A percentile compares a stretch with the other conserved stretches of the same genome.
Evolutionary conservation across 2,113 vertebrate species (phyloP).

Genomic region (Pristiophorus japonicus): DNA sequence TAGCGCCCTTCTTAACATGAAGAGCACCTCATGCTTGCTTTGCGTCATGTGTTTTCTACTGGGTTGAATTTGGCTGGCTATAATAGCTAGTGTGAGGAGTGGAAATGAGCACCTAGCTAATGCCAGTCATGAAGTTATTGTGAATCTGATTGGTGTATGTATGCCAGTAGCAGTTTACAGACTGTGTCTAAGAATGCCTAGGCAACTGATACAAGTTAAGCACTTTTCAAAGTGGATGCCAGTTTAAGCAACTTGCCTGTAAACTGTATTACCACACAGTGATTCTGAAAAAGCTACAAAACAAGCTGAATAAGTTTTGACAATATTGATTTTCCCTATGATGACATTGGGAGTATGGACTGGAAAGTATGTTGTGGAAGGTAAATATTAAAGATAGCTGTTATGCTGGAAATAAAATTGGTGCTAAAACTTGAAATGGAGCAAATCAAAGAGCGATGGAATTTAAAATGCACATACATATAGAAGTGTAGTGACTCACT

Average conservation of each 20-base stretch:
- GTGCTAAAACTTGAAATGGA: neutral
- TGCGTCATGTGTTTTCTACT: neutral
- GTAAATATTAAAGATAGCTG: neutral
- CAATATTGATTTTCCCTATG: neutral
- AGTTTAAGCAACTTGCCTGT: neutral
- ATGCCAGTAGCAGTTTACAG: neutral
- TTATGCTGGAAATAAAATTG: neutral
- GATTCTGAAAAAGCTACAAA: neutral
- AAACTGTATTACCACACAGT: neutral
- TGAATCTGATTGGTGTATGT: neutral
- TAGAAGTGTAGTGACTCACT: neutral
- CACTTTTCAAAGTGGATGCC: neutral
- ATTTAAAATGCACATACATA: neutral
- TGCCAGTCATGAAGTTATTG: neutral
- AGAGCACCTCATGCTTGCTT: neutral
- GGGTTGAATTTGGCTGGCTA: neutral
- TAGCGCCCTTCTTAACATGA: neutral
- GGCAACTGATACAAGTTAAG: neutral
- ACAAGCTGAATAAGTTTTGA: neutral
- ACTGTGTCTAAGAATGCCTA: neutral
- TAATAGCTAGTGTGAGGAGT: neutral
- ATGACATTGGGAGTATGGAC: neutral
- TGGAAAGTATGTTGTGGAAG: neutral
- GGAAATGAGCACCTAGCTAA: neutral
- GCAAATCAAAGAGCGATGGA: neutral